These are phyloP conservation scores for Eumeta japonica DNA, from an alignment of 1,140 invertebrate genomes.

Conservation along the genomic window DNA sequence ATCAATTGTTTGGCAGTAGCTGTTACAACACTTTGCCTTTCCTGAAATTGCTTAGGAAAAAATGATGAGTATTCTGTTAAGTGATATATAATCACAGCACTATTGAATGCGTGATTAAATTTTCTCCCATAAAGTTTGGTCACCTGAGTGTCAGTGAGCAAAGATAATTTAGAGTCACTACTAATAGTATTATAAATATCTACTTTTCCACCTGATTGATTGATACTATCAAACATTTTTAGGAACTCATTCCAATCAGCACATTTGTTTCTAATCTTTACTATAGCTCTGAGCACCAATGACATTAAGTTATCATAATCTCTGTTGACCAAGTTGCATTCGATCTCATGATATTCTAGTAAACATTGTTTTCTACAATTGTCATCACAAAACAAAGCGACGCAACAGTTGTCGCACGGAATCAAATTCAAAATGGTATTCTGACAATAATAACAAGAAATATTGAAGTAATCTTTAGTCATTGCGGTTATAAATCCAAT, in stretches of 20 bases:
- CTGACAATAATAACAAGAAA: slow-evolving; percentile 18
- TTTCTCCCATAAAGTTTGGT: slow-evolving; percentile 10
- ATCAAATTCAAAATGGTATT: slow-evolving; percentile 14
- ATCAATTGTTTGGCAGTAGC: slow-evolving; percentile 16
- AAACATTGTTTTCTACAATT: slow-evolving; percentile 16
- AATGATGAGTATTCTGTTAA: slow-evolving; percentile 12
- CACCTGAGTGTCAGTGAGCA: slow-evolving; percentile 13
- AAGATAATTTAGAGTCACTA: slow-evolving; percentile 7
- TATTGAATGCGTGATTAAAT: slow-evolving; percentile 13
- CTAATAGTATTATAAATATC: slow-evolving; percentile 14
- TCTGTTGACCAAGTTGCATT: slow-evolving; percentile 18
- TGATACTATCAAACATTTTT: slow-evolving; percentile 10
- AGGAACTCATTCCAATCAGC: slow-evolving; percentile 17
- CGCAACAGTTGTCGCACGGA: slow-evolving; percentile 18
- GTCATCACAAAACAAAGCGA: slow-evolving; percentile 16
- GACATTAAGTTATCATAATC: not conserved
- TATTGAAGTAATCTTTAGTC: slow-evolving; percentile 1
- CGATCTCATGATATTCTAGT: slow-evolving; percentile 17
- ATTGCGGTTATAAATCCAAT: too few relatives aligned
- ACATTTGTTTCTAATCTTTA: slow-evolving; percentile 13
- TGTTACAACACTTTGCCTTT: slow-evolving; percentile 9
- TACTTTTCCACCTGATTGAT: slow-evolving; percentile 10
- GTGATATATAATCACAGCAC: slow-evolving; percentile 13
- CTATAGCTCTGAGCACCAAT: slow-evolving; percentile 10
- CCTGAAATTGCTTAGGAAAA: slow-evolving; percentile 9